phyloP scores from a whole-genome alignment of 2,113 vertebrate species.

The Tretioscincus oriximinensis region DNA sequence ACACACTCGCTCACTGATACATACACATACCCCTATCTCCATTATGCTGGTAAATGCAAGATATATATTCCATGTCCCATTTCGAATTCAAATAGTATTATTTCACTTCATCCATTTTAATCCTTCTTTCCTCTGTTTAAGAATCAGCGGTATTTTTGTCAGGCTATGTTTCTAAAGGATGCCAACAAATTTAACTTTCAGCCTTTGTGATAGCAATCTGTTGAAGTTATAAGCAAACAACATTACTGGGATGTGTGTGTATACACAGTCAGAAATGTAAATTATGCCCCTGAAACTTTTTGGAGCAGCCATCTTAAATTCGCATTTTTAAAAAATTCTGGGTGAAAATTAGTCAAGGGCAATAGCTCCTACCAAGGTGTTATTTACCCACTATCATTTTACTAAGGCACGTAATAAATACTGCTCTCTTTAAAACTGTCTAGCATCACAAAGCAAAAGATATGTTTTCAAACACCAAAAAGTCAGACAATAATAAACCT shows the following conservation, averaged over 20 bases:
- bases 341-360: slow-evolving; percentile 43
- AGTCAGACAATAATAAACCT: slow-evolving; percentile 52
- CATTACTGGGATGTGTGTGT: slow-evolving; percentile 38
- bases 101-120: background rate
- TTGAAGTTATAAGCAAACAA: slow-evolving; percentile 6
- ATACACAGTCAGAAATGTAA: slow-evolving; percentile 46
- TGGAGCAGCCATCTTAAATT: slow-evolving; percentile 67
- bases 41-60: slow-evolving; percentile 74
- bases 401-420: slow-evolving; percentile 69
- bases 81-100: slow-evolving; percentile 41
- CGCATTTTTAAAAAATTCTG: background rate
- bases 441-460: slow-evolving; percentile 47
- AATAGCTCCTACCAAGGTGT: slow-evolving; percentile 50
- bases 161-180: slow-evolving; percentile 36
- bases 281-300: slow-evolving; percentile 49
- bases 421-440: slow-evolving; percentile 44
- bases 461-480: slow-evolving; percentile 58
- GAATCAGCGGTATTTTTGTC: slow-evolving; percentile 51
- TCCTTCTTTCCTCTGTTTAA: slow-evolving; percentile 39
- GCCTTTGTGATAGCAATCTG: background rate
- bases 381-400: slow-evolving; percentile 56
- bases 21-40: slow-evolving; percentile 61
- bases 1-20: slow-evolving; percentile 64
- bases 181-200: slow-evolving; percentile 37
- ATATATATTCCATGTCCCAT: slow-evolving; percentile 56